Evolutionary conservation across 2,113 vertebrate species (phyloP).

Genomic region (Pedionomus torquatus): DNA sequence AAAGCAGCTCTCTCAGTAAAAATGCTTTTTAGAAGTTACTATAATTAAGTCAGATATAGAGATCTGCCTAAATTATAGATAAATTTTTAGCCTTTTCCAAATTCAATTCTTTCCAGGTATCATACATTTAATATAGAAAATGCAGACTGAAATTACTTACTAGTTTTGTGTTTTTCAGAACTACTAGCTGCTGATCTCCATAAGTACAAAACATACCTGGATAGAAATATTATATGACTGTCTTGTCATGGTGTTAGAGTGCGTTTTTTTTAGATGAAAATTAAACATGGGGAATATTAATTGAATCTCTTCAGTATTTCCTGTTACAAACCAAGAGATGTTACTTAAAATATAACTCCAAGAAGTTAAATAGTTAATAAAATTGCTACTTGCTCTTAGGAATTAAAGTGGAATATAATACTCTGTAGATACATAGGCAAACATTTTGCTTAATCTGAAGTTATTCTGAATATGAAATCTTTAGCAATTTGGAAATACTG

Average conservation of each 20-base stretch:
- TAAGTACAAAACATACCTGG: not conserved
- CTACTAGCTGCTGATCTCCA: not conserved
- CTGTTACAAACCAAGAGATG: not conserved
- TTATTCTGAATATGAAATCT: constrained; percentile 32
- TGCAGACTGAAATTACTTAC: not conserved
- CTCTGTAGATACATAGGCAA: not conserved
- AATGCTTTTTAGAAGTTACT: rapidly evolving
- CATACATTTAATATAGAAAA: not conserved
- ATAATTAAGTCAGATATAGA: not conserved
- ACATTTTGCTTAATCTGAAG: not conserved
- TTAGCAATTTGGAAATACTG: not conserved
- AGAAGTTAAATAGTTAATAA: not conserved
- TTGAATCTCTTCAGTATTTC: not conserved
- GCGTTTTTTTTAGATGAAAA: not conserved
- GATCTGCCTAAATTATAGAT: not conserved
- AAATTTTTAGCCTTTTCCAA: not conserved
- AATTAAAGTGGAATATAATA: not conserved
- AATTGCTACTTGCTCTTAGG: not conserved
- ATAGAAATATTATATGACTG: not conserved
- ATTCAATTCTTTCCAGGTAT: not conserved
- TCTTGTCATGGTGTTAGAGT: not conserved
- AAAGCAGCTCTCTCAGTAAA: not conserved
- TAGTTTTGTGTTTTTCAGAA: not conserved
- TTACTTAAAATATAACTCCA: not conserved
- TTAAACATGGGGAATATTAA: rapidly evolving